Conservation (phyloP, 2,888 invertebrate genomes). For the Dryomyza anilis region DNA sequence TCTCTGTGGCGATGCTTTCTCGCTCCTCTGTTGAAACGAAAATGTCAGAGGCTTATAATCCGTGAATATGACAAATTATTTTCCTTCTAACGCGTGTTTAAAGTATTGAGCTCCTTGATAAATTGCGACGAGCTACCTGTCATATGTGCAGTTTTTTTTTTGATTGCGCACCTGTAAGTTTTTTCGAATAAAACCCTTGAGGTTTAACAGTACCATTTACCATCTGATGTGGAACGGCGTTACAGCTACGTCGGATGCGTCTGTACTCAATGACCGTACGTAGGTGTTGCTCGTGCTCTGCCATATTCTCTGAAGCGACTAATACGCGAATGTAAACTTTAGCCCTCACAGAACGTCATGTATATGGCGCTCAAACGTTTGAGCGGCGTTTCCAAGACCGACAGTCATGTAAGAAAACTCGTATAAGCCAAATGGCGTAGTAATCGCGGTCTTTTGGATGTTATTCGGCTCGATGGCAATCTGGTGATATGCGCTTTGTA, state of each 20-base stretch:
- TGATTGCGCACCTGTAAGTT: slow-evolving; percentile 43
- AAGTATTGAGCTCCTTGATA: slow-evolving; percentile 52
- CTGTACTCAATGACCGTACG: slow-evolving; percentile 42
- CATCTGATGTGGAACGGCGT: slow-evolving; percentile 52
- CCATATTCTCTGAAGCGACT: slow-evolving; percentile 17
- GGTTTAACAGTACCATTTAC: slow-evolving; percentile 43
- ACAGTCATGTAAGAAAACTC: no score
- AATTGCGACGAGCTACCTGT: slow-evolving; percentile 53
- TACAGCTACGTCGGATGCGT: slow-evolving; percentile 52
- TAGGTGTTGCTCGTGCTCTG: no score
- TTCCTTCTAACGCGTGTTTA: slow-evolving; percentile 28
- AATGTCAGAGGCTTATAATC: slow-evolving; percentile 19
- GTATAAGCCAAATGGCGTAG: no score
- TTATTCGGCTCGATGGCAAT: no score
- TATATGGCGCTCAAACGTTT: slow-evolving; percentile 26
- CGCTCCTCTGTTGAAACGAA: slow-evolving; percentile 19
- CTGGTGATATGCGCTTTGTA: no score
- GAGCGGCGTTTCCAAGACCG: slow-evolving; percentile 20
- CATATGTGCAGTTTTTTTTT: slow-evolving; percentile 55
- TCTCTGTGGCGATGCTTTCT: slow-evolving; percentile 25
- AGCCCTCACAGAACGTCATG: slow-evolving; percentile 25
- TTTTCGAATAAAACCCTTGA: slow-evolving; percentile 51
- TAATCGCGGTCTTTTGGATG: slow-evolving; percentile 31
- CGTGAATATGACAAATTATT: slow-evolving; percentile 14
- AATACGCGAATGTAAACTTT: slow-evolving; percentile 20